Evolutionary conservation across 2,113 vertebrate species (phyloP), one percentile per base, ranked within the genome.

Genomic region (Edolisoma coerulescens): DNA sequence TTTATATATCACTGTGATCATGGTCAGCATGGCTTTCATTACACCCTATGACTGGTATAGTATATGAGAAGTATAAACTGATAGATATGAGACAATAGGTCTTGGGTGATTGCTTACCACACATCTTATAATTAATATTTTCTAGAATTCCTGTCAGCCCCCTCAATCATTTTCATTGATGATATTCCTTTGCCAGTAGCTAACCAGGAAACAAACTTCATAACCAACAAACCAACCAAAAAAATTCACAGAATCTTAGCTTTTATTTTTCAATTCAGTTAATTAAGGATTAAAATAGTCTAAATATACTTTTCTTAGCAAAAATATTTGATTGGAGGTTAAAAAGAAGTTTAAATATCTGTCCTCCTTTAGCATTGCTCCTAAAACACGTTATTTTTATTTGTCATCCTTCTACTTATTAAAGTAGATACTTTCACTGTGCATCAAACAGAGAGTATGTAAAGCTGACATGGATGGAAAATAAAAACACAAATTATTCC

Each of bases 211-310:
- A 22, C 11, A 65, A 49, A 16, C 7, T 88, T 80, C 22, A 42
- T 69, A 74, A 64, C 4, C 13, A 80, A 39, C 2, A 3, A 56
- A 63, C 0, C 3, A n/a, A 74, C 0, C 11, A 13, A 57, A 78
- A 23, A 59, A 35, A 14, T 13, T 30, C 32, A 74, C 10, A 53
- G 16, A 41, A 35, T 57, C 13, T 47, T 42, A 42, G 4, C 3
- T 37, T 64, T 47, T 30, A 24, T 64, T 33, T 64, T 45, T 37
- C 0, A 52, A 37, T 26, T 57, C 7, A 30, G 4, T 30, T 79
- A 44, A 24, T 13, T 49, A 42, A 80, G 6, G 5, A 81, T 50
- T 71, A 35, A 61, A 61, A 39, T 42, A 59, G 11, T 44, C 4
- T 42, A 47, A 63, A 16, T 22, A 52, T 5, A 32, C 2, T 9